These are phyloP conservation scores for Drosophila cracens DNA, from an alignment of 2,888 invertebrate genomes.

Conservation along the genomic window DNA sequence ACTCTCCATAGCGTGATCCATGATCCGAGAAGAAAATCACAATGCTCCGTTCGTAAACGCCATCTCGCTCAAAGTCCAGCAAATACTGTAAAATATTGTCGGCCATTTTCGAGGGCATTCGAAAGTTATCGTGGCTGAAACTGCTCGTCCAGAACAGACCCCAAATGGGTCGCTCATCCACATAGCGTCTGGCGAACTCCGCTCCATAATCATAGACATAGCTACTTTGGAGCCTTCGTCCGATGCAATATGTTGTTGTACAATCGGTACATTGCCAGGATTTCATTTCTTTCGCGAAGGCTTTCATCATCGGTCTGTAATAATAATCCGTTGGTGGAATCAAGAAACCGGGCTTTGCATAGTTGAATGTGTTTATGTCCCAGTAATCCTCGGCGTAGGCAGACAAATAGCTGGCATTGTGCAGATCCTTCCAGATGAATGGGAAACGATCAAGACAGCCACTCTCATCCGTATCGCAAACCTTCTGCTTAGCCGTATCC, in stretches of 20 bases:
- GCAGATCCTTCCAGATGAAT: slow-evolving; percentile 91
- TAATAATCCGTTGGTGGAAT: slow-evolving; percentile 92
- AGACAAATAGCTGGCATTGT: slow-evolving; percentile 89
- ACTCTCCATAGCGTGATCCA: slow-evolving; percentile 90
- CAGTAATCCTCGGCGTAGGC: slow-evolving; percentile 91
- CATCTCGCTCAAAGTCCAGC: slow-evolving; percentile 86
- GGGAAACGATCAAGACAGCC: slow-evolving; percentile 89
- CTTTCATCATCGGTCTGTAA: slow-evolving; percentile 89
- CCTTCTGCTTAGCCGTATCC: slow-evolving; percentile 83
- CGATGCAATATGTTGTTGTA: slow-evolving; percentile 86
- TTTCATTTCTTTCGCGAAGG: slow-evolving; percentile 86
- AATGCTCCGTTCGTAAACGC: slow-evolving; percentile 88
- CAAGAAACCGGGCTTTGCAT: slow-evolving; percentile 88
- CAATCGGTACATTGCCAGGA: slow-evolving; percentile 47
- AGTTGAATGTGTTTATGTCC: slow-evolving; percentile 86
- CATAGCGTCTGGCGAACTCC: slow-evolving; percentile 88
- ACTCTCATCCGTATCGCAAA: slow-evolving; percentile 85
- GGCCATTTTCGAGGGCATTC: slow-evolving; percentile 88
- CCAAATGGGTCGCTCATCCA: slow-evolving; percentile 87
- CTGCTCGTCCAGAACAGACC: slow-evolving; percentile 91
- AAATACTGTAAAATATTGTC: slow-evolving; percentile 87
- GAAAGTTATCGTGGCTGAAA: slow-evolving; percentile 89
- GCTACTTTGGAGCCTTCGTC: slow-evolving; percentile 87
- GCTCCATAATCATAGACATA: slow-evolving; percentile 88
- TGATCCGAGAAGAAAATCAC: slow-evolving; percentile 91